Base-by-base conservation (phyloP, 2,797 vertebrate genomes). In the Notolabrus celidotus region DNA sequence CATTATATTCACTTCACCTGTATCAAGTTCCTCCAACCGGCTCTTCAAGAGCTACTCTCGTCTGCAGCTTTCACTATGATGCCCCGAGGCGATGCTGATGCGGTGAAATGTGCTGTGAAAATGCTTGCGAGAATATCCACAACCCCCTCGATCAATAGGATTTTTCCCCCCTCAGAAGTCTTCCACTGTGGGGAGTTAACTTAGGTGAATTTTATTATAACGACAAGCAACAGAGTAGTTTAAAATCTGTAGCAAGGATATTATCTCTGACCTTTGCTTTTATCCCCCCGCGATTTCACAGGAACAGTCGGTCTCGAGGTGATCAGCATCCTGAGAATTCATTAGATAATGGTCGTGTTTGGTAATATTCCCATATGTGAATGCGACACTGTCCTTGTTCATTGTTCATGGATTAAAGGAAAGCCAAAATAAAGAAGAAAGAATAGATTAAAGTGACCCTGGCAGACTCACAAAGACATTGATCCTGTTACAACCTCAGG, bases 71-170 rank as follows among this genome's bases (percentile, higher is more conserved):
- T 89, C 84, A 82, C 79, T 79, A 58, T 76, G 84, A 84, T 85
- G 84, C 80, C 92, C 86, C 2, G 66, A 88, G 89, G 90, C 83
- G 27, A 60, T 85, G 80, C 86, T 91, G 89, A 92, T 88, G 82
- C 52, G 27, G 83, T 82, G 86, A 90, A 93, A 93, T 92, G 88
- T 89, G 80, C 87, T 88, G 86, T 92, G 86, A 91, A 93, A 89
- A 86, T 71, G 80, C 74, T 81, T 71, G 53, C 79, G 80, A 86
- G 85, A 88, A 89, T 86, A 74, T 81, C 77, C 53, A 58, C 75
- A 72, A 79, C 76, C 71, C 84, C 72, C 33, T 69, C 74, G 54
- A 85, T 89, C 89, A 91, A 88, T 89, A 85, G 79, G 67, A 73
- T 80, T 50, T 79, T 75, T 23, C 3, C 46, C 33, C 64, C 71